Conservation (phyloP, 1,140 invertebrate genomes). For the Phenacoccus solenopsis region DNA sequence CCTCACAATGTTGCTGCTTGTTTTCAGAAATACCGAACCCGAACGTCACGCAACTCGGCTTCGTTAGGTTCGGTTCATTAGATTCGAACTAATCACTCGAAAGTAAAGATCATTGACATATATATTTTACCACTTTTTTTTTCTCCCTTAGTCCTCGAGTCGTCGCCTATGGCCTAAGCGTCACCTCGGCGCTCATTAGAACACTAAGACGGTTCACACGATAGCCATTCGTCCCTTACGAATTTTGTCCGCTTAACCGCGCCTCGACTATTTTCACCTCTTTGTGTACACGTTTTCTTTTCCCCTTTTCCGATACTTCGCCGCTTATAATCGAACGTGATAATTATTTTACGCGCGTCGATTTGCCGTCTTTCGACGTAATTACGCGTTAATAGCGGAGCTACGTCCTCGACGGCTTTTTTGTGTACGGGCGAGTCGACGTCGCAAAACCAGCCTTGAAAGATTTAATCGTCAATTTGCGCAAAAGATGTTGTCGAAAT, state of each 20-base stretch:
- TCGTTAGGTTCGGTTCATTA: conserved; percentile 13
- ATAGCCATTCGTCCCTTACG: conserved; percentile 1
- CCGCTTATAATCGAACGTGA: too few species aligned
- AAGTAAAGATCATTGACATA: conserved; percentile 18
- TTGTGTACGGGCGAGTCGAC: too few species aligned
- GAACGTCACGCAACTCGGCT: conserved; percentile 10
- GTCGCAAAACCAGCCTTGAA: too few species aligned
- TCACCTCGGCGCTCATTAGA: neutral
- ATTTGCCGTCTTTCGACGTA: neutral
- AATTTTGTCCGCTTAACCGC: neutral
- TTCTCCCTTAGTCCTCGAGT: neutral
- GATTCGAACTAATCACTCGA: conserved; percentile 15
- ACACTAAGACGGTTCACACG: neutral
- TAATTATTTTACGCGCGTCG: neutral
- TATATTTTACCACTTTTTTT: neutral
- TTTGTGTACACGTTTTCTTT: neutral
- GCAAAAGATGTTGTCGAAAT: too few species aligned
- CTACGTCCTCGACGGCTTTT: too few species aligned
- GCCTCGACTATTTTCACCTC: too few species aligned
- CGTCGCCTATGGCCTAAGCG: neutral
- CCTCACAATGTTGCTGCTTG: neutral
- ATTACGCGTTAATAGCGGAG: too few species aligned
- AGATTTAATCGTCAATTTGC: too few species aligned
- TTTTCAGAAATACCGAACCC: conserved; percentile 9
- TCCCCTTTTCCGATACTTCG: neutral